Percentiles rank a stretch among this genome's conserved stretches.
Conservation (phyloP, 1,140 invertebrate species). For the Rhagoletis pomonella region DNA sequence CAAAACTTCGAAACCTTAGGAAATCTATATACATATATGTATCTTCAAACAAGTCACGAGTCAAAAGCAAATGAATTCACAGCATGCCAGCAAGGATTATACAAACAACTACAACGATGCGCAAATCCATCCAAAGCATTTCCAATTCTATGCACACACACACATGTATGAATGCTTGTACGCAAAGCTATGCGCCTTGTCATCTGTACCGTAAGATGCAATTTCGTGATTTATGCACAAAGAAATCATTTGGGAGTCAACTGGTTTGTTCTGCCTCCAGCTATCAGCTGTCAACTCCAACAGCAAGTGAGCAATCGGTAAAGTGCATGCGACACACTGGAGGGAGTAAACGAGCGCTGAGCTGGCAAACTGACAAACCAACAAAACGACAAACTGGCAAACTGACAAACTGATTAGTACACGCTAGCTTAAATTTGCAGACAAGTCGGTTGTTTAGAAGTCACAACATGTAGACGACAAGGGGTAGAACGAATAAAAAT, state of each 20-base stretch:
- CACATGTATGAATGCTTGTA: neutral
- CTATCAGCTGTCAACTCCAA: constrained; percentile 7
- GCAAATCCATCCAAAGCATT: neutral
- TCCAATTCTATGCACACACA: neutral
- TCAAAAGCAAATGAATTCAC: neutral
- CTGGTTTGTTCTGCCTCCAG: neutral
- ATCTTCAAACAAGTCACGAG: neutral
- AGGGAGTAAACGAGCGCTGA: neutral
- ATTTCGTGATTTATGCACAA: constrained; percentile 35
- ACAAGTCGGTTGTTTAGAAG: neutral
- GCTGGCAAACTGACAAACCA: neutral
- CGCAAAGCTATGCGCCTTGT: neutral
- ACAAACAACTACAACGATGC: neutral
- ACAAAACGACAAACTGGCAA: neutral
- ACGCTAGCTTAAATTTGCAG: neutral
- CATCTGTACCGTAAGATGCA: constrained; percentile 14
- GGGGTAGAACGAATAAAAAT: neutral
- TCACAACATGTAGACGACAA: neutral
- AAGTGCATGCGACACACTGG: neutral
- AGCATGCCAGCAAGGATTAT: neutral
- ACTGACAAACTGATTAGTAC: neutral
- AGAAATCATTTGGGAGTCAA: constrained; percentile 43
- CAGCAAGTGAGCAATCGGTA: neutral
- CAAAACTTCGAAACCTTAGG: neutral
- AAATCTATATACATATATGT: neutral